phyloP scores from a whole-genome alignment of 2,797 vertebrate species.

The Pseudochaenichthys georgianus region DNA sequence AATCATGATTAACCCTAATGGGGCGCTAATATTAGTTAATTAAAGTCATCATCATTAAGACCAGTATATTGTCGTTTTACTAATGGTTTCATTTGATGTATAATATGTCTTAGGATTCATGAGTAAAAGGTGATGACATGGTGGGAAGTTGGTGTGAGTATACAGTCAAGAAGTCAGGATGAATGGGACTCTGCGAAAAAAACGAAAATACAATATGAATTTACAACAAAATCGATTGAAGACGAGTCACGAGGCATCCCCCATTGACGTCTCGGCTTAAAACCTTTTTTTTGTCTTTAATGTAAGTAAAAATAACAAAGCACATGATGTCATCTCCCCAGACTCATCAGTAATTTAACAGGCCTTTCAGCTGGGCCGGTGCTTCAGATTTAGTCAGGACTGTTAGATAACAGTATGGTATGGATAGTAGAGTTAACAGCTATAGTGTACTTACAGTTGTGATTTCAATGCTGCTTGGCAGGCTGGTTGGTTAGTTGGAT shows the following conservation, averaged over 20 bases:
- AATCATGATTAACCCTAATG: slow-evolving; percentile 4
- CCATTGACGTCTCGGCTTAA: slow-evolving; percentile 1
- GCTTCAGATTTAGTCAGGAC: slow-evolving; percentile 23
- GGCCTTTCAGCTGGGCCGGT: slow-evolving; percentile 26
- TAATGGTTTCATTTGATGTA: background rate
- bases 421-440: background rate
- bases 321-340: slow-evolving; percentile 14
- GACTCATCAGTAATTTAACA: slow-evolving; percentile 53
- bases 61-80: background rate
- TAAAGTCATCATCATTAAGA: slow-evolving; percentile 3
- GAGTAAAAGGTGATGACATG: background rate
- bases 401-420: background rate
- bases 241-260: background rate
- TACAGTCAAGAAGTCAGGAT: background rate
- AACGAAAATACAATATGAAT: background rate
- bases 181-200: background rate
- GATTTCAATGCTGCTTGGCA: slow-evolving; percentile 39
- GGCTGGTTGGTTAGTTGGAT: slow-evolving; percentile 60
- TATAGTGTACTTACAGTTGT: slow-evolving; percentile 34
- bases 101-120: background rate
- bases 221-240: background rate
- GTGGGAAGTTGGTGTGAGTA: background rate
- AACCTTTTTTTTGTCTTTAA: background rate
- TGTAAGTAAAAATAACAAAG: slow-evolving; percentile 17
- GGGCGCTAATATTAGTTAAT: background rate